phyloP scores from a whole-genome alignment of 1,140 invertebrate genomes.

The Halictus rubicundus region DNA sequence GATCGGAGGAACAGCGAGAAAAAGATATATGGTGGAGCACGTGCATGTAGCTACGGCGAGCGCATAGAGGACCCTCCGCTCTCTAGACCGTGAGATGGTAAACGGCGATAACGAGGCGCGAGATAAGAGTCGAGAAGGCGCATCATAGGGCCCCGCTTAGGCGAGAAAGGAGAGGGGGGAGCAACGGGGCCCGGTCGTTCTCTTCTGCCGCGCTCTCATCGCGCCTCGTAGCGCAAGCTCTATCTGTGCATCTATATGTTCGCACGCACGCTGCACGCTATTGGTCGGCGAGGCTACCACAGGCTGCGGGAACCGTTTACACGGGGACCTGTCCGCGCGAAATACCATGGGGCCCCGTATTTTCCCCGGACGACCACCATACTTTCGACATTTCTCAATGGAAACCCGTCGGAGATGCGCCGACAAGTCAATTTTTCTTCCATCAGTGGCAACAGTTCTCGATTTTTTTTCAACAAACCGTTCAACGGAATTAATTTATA shows the following conservation, averaged over 20 bases:
- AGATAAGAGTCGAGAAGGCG: conserved; percentile 63
- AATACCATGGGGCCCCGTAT: not conserved
- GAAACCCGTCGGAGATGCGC: too few relatives aligned
- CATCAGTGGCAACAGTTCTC: too few relatives aligned
- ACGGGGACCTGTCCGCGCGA: not conserved
- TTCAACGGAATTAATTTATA: too few relatives aligned
- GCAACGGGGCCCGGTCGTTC: conserved; percentile 19
- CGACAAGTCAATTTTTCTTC: too few relatives aligned
- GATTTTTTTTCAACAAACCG: too few relatives aligned
- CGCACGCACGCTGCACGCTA: not conserved
- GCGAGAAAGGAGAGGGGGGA: conserved; percentile 10
- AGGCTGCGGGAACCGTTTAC: conserved; percentile 1
- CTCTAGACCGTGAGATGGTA: conserved; percentile 58
- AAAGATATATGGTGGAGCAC: conserved; percentile 36
- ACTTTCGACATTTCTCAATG: too few relatives aligned
- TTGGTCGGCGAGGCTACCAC: not conserved
- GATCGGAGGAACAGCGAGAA: conserved; percentile 47
- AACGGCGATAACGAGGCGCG: conserved; percentile 70
- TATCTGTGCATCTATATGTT: conserved; percentile 52
- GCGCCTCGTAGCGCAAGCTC: conserved; percentile 31
- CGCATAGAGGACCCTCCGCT: conserved; percentile 23
- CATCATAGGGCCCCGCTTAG: conserved; percentile 43
- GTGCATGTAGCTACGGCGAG: conserved; percentile 4
- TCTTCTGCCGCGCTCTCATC: not conserved
- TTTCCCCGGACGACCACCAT: conserved; percentile 28